phyloP scores from a whole-genome alignment of 2,797 vertebrate genomes.

The Anguilla anguilla region DNA sequence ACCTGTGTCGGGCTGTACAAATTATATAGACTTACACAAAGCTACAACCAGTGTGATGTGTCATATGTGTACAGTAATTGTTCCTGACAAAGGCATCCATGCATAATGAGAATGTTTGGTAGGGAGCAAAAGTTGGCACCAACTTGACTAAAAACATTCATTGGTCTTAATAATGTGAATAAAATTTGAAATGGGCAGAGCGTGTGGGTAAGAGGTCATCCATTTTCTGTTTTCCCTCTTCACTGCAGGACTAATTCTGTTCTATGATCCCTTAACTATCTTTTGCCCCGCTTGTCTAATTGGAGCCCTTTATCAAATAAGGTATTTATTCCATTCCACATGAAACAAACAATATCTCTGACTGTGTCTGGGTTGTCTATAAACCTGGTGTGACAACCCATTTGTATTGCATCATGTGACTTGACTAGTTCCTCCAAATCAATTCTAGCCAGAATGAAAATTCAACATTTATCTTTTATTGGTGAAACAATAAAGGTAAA shows the following conservation, averaged over 20 bases:
- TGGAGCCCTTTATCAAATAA: constrained; percentile 9
- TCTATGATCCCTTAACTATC: background rate
- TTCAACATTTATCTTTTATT: no score
- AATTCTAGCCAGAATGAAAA: no score
- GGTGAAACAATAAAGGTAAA: no score
- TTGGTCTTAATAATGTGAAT: background rate
- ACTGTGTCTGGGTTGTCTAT: background rate
- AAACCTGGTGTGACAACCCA: background rate
- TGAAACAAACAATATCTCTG: constrained; percentile 5
- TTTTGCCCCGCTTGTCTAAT: constrained; percentile 20
- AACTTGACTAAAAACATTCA: constrained; percentile 2
- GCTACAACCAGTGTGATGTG: background rate
- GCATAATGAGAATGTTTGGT: background rate
- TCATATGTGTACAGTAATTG: background rate
- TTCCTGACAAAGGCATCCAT: background rate
- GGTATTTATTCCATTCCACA: background rate
- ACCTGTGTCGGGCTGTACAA: background rate
- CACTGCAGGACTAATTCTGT: background rate
- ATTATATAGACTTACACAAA: background rate
- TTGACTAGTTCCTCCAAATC: no score
- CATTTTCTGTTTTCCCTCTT: background rate
- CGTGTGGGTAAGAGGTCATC: background rate
- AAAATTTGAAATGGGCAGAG: background rate
- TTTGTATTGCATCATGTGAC: background rate
- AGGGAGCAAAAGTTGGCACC: background rate